Evolutionary conservation across 2,888 invertebrate species (phyloP).

Genomic region (Phania funesta): DNA sequence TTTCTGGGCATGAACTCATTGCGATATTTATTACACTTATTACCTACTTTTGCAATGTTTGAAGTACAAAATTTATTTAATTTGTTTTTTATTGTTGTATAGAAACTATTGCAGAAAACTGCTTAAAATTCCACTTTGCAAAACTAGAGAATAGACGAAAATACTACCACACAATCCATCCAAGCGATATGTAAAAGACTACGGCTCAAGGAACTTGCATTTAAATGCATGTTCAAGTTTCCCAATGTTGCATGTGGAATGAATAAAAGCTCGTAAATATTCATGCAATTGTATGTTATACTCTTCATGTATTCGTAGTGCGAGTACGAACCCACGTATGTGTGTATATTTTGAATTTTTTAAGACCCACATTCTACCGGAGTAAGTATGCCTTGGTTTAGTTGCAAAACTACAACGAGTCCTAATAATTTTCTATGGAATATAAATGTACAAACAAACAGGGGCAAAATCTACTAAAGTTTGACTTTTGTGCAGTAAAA

Average conservation of each 20-base stretch:
- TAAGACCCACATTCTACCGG: conserved; percentile 35
- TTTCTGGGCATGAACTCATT: conserved; percentile 39
- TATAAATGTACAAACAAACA: conserved; percentile 35
- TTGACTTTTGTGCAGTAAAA: conserved; percentile 56
- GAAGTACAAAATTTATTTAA: conserved; percentile 61
- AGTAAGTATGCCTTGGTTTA: conserved; percentile 39
- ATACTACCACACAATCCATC: conserved; percentile 29
- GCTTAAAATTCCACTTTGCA: conserved; percentile 63
- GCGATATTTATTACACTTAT: conserved; percentile 66
- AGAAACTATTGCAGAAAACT: conserved; percentile 56
- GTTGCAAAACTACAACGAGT: conserved; percentile 48
- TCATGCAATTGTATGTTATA: neutral
- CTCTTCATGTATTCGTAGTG: neutral
- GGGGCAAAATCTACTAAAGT: conserved; percentile 37
- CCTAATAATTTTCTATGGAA: conserved; percentile 37
- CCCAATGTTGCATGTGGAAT: conserved; percentile 3
- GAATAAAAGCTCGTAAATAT: conserved; percentile 30
- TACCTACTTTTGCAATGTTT: conserved; percentile 63
- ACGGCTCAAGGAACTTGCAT: conserved; percentile 31
- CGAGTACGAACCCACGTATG: neutral
- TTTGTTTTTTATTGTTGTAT: conserved; percentile 46
- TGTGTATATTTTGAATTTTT: neutral
- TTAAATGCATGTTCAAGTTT: conserved; percentile 39
- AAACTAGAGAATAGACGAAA: conserved; percentile 42
- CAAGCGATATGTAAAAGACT: conserved; percentile 28